A percentile compares a stretch with the other conserved stretches of the same genome.
Evolutionary conservation across 2,888 invertebrate genomes (phyloP).

Genomic region (Agrilus cyanescens): DNA sequence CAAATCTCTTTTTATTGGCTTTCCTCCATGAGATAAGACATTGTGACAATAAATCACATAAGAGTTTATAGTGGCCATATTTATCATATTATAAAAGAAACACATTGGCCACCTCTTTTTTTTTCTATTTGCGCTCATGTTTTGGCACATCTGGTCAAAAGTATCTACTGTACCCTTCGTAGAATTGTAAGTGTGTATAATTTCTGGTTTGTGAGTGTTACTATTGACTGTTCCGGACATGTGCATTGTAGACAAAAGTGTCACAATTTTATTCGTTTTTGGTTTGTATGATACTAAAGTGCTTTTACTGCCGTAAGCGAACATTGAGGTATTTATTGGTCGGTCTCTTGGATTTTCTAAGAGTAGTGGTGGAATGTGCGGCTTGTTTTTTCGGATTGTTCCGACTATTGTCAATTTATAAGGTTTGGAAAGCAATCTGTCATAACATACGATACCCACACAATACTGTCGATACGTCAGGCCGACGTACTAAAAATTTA

Average conservation of each 20-base stretch:
- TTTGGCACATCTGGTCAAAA: conserved; percentile 6
- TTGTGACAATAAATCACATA: conserved; percentile 1
- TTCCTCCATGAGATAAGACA: too few species aligned
- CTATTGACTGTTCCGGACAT: background rate
- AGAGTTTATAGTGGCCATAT: conserved; percentile 2
- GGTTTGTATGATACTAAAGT: too few species aligned
- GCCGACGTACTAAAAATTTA: too few species aligned
- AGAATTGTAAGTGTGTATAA: conserved; percentile 7
- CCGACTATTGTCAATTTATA: conserved; percentile 25
- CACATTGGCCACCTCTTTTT: conserved; percentile 1
- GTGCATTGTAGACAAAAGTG: too few species aligned
- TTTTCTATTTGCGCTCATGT: background rate
- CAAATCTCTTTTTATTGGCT: too few species aligned
- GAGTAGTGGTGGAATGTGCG: conserved; percentile 24
- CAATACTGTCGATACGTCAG: too few species aligned
- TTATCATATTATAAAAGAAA: conserved; percentile 1
- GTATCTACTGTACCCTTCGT: conserved; percentile 3
- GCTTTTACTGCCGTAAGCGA: too few species aligned
- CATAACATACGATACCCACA: background rate
- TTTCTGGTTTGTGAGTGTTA: conserved; percentile 5
- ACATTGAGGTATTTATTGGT: too few species aligned
- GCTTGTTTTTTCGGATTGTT: conserved; percentile 25
- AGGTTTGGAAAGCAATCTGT: conserved; percentile 20
- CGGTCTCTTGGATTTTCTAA: background rate
- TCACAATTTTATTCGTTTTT: too few species aligned